Evolutionary conservation across 2,113 vertebrate genomes (phyloP), one percentile per base, ranked within the genome.

Genomic region (Drymodes brunneopygia): DNA sequence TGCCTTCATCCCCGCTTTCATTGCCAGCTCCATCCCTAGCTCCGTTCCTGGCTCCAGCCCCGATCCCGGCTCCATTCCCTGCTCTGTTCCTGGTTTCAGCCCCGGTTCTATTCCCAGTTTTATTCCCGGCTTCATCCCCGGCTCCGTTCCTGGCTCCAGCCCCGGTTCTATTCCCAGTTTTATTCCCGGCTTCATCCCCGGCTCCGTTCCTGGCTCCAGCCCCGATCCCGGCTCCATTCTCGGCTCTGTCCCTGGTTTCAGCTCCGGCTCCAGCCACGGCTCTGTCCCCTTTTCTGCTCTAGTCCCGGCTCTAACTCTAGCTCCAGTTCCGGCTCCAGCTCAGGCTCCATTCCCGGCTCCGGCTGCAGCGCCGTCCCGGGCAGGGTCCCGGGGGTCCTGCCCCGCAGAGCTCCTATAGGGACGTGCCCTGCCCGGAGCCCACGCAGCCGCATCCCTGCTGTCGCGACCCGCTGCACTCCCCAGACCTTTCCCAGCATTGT

Each of bases 391-490:
- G 25, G 22, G 15, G 12, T n/a, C 27, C 42, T 27, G 31, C 56
- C 47, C 25, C 25, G 24, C 67, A 64, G 5, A 20, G 17, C 36
- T 91, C 33, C 51, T 17, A 31, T 3, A 13, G 44, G 31, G 71
- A 13, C 20, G 25, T 56, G 53, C 29, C 17, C 54, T 72, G 48
- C 61, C 40, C 1, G 3, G 36, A 40, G 25, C 31, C 7, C 7
- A 48, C 33, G 16, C 9, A 16, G 44, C 31, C 7, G 10, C 44
- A 20, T 3, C 65, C 44, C 7, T 18, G 62, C 31, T 14, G 35
- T 10, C 58, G 44, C 6, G 6, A 21, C 16, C 25, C 2, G 4
- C 24, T 1, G 11, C 2, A 2, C 66, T 48, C 5, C 35, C 50
- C 70, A 19, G n/a, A 40, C 2, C 62, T 11, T 21, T 12, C 70